These are phyloP conservation scores for Potorous gilbertii DNA, from an alignment of 2,797 vertebrate species.

Conservation along the genomic window DNA sequence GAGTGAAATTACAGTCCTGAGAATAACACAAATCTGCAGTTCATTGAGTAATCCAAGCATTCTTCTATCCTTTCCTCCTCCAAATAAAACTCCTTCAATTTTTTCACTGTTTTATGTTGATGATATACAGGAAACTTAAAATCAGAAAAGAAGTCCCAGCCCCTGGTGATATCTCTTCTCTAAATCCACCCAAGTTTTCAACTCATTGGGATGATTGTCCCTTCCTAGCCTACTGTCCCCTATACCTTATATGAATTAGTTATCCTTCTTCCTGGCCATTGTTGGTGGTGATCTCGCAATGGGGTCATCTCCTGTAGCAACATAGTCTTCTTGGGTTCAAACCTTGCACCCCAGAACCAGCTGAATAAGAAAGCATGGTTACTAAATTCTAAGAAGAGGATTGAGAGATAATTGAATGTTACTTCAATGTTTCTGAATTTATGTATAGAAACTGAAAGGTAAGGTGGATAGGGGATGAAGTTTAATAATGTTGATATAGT, in stretches of 20 bases:
- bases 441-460: neutral
- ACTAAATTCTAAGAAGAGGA: neutral
- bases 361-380: neutral
- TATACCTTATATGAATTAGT: neutral
- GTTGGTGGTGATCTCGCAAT: neutral
- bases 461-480: conserved; percentile 9
- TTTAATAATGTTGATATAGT: conserved; percentile 17
- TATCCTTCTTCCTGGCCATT: neutral
- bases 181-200: neutral
- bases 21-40: conserved; percentile 52
- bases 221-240: fast-evolving
- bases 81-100: neutral
- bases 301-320: neutral
- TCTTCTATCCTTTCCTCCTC: neutral
- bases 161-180: neutral
- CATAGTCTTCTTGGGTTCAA: neutral
- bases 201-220: neutral
- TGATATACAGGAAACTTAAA: conserved; percentile 48
- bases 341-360: neutral
- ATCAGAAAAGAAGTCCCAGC: neutral
- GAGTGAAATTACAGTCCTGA: conserved; percentile 58
- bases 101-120: conserved; percentile 53
- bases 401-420: conserved; percentile 3
- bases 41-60: conserved; percentile 35
- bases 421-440: neutral